Percentiles rank a stretch among this genome's conserved stretches.
Evolutionary conservation across 2,888 invertebrate species (phyloP).

Genomic region (Rosalia funebris): DNA sequence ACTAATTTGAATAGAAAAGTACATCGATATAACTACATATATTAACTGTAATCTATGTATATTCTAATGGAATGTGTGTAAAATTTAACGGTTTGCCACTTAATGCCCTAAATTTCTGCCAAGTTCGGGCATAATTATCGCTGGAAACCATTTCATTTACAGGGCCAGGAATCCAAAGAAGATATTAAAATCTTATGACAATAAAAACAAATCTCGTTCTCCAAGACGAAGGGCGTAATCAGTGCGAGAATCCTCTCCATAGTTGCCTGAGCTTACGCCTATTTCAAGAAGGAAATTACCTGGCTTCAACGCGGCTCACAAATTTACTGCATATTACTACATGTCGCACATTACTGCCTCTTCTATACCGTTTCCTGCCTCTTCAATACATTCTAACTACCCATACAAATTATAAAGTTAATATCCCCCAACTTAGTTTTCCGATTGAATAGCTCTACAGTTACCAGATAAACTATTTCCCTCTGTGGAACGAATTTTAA

Average conservation of each 20-base stretch:
- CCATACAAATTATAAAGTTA: constrained; percentile 54
- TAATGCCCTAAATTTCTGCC: not conserved
- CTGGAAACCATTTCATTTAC: constrained; percentile 13
- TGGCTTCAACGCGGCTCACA: constrained; percentile 58
- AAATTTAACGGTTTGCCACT: not conserved
- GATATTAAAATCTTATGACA: constrained; percentile 35
- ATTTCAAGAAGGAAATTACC: constrained; percentile 63
- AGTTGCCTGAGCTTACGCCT: constrained; percentile 57
- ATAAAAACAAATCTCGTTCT: constrained; percentile 50
- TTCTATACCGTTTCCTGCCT: constrained; percentile 54
- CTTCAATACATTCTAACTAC: constrained; percentile 55
- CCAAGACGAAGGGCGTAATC: constrained; percentile 57
- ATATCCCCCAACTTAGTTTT: constrained; percentile 45
- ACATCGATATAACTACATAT: too few species aligned
- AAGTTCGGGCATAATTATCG: not conserved
- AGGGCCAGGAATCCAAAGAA: constrained; percentile 36
- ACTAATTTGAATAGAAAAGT: too few species aligned
- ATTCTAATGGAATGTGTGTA: not conserved
- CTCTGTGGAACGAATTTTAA: constrained; percentile 23
- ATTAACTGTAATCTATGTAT: too few species aligned
- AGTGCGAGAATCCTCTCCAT: constrained; percentile 53
- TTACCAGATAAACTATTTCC: constrained; percentile 36
- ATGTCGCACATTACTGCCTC: constrained; percentile 51
- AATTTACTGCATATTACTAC: constrained; percentile 63
- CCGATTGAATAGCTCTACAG: constrained; percentile 37